Conservation (phyloP, 2,888 invertebrate species). For the Acanthopleura granulata region DNA sequence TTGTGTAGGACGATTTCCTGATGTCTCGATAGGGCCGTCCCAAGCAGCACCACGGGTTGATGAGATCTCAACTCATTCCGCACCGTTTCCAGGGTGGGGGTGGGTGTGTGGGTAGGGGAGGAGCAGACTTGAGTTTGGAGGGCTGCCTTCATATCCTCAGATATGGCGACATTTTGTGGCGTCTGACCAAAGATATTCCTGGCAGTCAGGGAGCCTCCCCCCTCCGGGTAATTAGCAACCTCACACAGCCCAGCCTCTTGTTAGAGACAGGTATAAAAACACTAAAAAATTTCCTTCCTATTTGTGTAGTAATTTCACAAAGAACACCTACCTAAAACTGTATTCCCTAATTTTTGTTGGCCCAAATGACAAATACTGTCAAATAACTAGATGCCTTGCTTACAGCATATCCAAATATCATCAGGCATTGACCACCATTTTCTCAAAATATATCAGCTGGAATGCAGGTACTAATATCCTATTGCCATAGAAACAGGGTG, state of each 20-base stretch:
- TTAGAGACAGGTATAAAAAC: conserved; percentile 74
- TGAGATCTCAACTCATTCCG: not conserved
- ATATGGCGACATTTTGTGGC: conserved; percentile 47
- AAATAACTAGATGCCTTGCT: too few species aligned
- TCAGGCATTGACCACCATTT: too few species aligned
- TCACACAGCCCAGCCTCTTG: conserved; percentile 72
- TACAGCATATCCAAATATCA: too few species aligned
- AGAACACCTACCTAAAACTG: too few species aligned
- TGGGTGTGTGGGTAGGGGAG: too few species aligned
- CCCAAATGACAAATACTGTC: too few species aligned
- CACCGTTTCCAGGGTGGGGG: not conserved
- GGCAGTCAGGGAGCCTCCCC: conserved; percentile 73
- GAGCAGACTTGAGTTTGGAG: conserved; percentile 37
- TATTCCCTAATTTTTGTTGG: too few species aligned
- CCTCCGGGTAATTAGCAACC: conserved; percentile 74
- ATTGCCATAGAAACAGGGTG: too few species aligned
- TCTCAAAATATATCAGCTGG: too few species aligned
- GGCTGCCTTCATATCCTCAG: conserved; percentile 51
- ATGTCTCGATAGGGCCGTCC: conserved; percentile 54
- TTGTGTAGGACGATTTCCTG: conserved; percentile 52
- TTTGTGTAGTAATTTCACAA: too few species aligned
- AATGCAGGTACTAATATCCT: too few species aligned
- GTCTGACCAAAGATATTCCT: conserved; percentile 64
- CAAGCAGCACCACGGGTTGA: conserved; percentile 50
- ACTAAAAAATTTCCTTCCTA: too few species aligned